Evolutionary conservation across 2,888 invertebrate species (phyloP).

Genomic region (Netelia inedita): DNA sequence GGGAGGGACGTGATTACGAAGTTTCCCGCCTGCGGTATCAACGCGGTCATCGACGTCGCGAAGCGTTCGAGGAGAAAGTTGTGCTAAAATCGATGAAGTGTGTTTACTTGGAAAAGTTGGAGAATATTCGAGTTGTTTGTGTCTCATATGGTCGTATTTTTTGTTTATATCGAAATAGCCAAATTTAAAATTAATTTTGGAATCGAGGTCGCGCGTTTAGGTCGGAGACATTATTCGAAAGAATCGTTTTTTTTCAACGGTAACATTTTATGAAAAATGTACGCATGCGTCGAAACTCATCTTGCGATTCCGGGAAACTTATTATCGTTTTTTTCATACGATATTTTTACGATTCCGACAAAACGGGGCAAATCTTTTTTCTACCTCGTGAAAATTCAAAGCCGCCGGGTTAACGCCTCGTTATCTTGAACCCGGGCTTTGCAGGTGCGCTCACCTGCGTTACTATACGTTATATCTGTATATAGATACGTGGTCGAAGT

Average conservation of each 20-base stretch:
- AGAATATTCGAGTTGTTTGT: constrained; percentile 8
- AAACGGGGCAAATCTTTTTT: constrained; percentile 7
- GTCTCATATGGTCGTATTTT: neutral
- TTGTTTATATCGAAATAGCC: neutral
- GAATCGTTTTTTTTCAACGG: neutral
- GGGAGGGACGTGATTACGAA: constrained; percentile 19
- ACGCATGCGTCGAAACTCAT: neutral
- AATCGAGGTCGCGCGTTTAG: neutral
- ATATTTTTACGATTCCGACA: constrained; percentile 17
- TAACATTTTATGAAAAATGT: neutral
- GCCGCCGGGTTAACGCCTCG: constrained; percentile 48
- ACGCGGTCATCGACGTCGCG: constrained; percentile 38
- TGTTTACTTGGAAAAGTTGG: constrained; percentile 22
- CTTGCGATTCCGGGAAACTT: neutral
- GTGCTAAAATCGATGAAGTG: constrained; percentile 48
- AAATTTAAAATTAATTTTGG: constrained; percentile 10
- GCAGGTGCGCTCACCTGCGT: constrained; percentile 54
- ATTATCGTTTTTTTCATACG: neutral
- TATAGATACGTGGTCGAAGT: constrained; percentile 25
- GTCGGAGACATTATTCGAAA: neutral
- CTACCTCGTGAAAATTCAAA: constrained; percentile 19
- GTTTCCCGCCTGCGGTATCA: constrained; percentile 22
- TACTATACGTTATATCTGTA: constrained; percentile 1
- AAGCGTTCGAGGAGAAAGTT: constrained; percentile 58
- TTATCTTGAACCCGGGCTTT: constrained; percentile 47